Percentiles rank a stretch among this genome's conserved stretches.
Conservation (phyloP, 1,140 invertebrate genomes). For the Penaeus japonicus region DNA sequence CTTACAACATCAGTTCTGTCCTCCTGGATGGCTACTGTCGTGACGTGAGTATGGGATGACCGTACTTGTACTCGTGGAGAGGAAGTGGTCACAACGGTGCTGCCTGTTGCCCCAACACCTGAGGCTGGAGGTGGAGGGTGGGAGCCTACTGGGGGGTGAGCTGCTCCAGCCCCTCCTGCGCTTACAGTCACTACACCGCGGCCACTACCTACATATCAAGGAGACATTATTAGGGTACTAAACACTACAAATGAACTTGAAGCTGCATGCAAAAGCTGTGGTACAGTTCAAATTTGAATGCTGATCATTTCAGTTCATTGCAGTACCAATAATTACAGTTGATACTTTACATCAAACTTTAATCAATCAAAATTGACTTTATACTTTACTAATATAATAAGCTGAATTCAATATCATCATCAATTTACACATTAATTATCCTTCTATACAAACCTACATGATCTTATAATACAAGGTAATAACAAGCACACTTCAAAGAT, state of each 20-base stretch:
- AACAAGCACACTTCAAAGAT: too few species aligned
- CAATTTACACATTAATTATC: too few species aligned
- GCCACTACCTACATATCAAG: constrained; percentile 36
- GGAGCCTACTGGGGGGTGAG: constrained; percentile 60
- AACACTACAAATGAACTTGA: neutral
- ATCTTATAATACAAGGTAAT: too few species aligned
- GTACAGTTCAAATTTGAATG: too few species aligned
- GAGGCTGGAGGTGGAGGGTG: constrained; percentile 62
- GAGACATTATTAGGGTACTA: constrained; percentile 25
- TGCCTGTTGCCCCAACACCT: constrained; percentile 39
- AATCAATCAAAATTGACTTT: too few species aligned
- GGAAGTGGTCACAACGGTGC: constrained; percentile 30
- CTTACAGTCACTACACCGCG: constrained; percentile 37
- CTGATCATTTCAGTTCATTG: too few species aligned
- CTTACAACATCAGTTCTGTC: constrained; percentile 58
- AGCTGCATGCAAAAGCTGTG: too few species aligned
- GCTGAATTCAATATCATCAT: too few species aligned
- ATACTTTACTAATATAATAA: too few species aligned
- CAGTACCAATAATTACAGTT: too few species aligned
- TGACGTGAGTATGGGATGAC: constrained; percentile 53
- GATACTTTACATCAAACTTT: too few species aligned
- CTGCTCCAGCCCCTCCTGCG: constrained; percentile 51
- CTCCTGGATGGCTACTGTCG: constrained; percentile 58
- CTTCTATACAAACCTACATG: too few species aligned
- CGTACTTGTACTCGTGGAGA: constrained; percentile 49